These are phyloP conservation scores for Rhabdomys dilectus DNA, from an alignment of 2,113 vertebrate genomes.

Conservation along the genomic window DNA sequence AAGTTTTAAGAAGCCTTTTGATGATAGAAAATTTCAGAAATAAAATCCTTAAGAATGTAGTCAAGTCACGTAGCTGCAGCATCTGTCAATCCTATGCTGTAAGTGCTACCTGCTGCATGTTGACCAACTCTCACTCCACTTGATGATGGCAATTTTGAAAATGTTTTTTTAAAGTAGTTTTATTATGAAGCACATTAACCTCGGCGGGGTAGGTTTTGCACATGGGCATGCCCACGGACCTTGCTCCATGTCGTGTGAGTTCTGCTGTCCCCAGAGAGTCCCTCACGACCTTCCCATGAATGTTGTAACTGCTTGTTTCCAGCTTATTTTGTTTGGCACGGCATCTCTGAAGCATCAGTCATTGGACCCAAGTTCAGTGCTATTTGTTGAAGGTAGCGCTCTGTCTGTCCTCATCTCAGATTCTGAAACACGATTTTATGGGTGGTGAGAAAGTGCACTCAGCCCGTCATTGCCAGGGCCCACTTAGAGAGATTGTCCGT, in stretches of 20 bases:
- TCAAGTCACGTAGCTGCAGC: neutral
- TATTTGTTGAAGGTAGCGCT: neutral
- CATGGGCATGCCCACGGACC: neutral
- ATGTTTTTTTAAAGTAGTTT: neutral
- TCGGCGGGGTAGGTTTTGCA: neutral
- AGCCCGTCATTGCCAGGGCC: neutral
- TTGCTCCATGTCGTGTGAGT: neutral
- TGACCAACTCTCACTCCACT: neutral
- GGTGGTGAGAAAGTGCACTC: neutral
- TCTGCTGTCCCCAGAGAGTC: neutral
- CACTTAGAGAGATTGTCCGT: neutral
- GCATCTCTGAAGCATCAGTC: neutral
- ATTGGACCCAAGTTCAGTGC: neutral
- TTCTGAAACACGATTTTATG: slow-evolving; percentile 42
- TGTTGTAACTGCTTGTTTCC: neutral
- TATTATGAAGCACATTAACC: neutral
- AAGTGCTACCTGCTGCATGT: neutral
- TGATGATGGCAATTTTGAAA: neutral
- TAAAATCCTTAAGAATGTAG: neutral
- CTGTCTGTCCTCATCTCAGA: neutral
- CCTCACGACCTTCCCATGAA: neutral
- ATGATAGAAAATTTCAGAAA: neutral
- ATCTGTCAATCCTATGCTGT: neutral
- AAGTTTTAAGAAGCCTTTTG: neutral
- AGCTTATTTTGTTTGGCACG: neutral